Base-by-base conservation (phyloP, 2,888 invertebrate genomes). In the Drosophila histrio region DNA sequence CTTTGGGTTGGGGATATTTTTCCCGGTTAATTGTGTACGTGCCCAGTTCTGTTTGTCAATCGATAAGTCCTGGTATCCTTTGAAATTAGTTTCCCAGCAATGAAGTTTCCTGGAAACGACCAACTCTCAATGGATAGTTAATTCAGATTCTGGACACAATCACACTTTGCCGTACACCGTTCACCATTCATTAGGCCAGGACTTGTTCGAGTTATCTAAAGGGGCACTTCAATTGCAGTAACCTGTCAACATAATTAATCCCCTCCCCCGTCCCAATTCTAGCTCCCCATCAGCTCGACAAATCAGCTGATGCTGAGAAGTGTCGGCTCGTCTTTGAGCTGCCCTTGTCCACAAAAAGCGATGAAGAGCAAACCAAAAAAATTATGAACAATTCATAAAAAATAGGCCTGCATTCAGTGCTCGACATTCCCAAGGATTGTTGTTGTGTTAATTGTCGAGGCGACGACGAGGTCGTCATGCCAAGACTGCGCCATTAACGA, bases 181-280 rank as follows among this genome's bases (percentile, higher is more conserved):
- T 22, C 38, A 38, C 39, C 60, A 77, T 77, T 72, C 64, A 62
- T 59, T 61, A 46, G 30, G 50, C 63, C 54, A 39, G 34, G 38
- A 54, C 8, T 15, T n/a, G 17, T 24, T 28, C 2, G 21, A n/a
- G 26, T 2, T 19, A 50, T 50, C 50, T 15, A 17, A 32, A 50
- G 58, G 22, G 49, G 60, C 81, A 65, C 77, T 70, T 72, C 65
- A 75, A 63, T 65, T 61, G 77, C 71, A 54, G 69, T 67, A 84
- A 84, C 79, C 87, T 85, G 84, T 85, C 84, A 84, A 79, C 87
- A 75, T 80, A 76, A 86, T 85, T 81, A 87, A 85, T 84, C 74
- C 86, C 62, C 41, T 50, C 38, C 34, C 34, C 22, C 19, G 13
- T 3, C 24, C 21, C 30, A 13, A 8, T 56, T 38, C 38, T 17